phyloP scores from a whole-genome alignment of 2,113 vertebrate species.

The Haliaeetus leucogaster region DNA sequence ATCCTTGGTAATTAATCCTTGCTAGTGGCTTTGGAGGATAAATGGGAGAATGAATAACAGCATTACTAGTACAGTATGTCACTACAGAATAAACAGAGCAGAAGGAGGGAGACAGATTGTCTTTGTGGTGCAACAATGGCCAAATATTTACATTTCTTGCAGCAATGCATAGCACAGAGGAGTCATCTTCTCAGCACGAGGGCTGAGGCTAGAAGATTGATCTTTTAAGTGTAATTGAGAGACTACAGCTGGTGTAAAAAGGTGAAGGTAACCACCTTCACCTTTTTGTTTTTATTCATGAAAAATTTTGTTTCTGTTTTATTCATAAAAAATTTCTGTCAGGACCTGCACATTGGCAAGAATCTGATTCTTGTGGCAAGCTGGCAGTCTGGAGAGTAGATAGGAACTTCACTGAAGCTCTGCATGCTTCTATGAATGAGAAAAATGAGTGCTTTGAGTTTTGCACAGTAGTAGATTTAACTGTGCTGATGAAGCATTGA shows the following conservation, averaged over 20 bases:
- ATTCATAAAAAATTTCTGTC: neutral
- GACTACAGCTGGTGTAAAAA: neutral
- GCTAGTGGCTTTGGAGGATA: neutral
- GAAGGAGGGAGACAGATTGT: neutral
- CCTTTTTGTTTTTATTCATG: neutral
- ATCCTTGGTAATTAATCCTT: neutral
- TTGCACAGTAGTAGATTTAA: neutral
- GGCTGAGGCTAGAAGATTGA: neutral
- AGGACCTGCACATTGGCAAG: neutral
- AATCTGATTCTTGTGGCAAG: neutral
- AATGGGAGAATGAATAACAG: neutral
- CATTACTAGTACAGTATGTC: neutral
- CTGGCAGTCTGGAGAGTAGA: neutral
- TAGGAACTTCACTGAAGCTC: neutral
- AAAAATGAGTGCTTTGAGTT: neutral
- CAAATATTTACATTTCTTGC: slow-evolving; percentile 52
- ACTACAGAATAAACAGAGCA: neutral
- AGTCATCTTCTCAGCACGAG: neutral
- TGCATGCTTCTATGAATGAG: neutral
- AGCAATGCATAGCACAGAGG: neutral
- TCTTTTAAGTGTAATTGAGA: neutral
- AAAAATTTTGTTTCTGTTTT: neutral
- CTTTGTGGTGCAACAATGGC: neutral
- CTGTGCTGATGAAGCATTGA: neutral
- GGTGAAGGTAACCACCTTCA: neutral